Evolutionary conservation across 2,797 vertebrate species (phyloP), one percentile per base, ranked within the genome.

Genomic region (Glossophaga mutica): DNA sequence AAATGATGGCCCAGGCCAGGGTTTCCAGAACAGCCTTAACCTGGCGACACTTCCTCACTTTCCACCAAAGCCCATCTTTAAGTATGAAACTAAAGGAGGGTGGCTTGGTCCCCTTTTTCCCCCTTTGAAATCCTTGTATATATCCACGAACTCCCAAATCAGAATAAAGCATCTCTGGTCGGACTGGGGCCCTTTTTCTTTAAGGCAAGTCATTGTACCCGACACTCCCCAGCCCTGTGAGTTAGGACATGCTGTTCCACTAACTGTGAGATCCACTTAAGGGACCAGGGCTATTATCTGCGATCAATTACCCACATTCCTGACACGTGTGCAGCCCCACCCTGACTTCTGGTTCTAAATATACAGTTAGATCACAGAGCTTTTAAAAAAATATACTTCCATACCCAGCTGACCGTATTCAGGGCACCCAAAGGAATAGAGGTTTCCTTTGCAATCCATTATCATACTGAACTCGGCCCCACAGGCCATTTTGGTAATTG

Each of bases 381-480:
- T 95, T 94, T 93, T 59, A 82, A 85, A 87, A 93, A 89, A 68
- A 24, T 0, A 29, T 5, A 21, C 50, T 67, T 48, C 24, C 98
- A 8, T 99, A 99, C 99, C 99, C 90, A 99, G 98, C 98, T 99
- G 99, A 94, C 99, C 99, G 0, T 99, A 99, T 91, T 99, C 99
- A 0, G 99, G 99, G 98, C 99, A 99, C 84, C 99, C 99, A 0
- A 99, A 99, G 52, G 99, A 99, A 97, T 99, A 99, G 52, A 99
- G 98, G 98, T 99, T 99, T 50, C 99, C 99, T 98, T 99, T 99
- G 98, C 99, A 99, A 98, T 99, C 99, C 98, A 99, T 99, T 97
- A 99, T 99, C 99, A 99, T 99, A 96, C 99, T 99, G 98, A 99
- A 99, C 71, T 99, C 99, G 0, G 99, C 99, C 16, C 99, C 99